Evolutionary conservation across 2,113 vertebrate species (phyloP).

Genomic region (Phocoena phocoena): DNA sequence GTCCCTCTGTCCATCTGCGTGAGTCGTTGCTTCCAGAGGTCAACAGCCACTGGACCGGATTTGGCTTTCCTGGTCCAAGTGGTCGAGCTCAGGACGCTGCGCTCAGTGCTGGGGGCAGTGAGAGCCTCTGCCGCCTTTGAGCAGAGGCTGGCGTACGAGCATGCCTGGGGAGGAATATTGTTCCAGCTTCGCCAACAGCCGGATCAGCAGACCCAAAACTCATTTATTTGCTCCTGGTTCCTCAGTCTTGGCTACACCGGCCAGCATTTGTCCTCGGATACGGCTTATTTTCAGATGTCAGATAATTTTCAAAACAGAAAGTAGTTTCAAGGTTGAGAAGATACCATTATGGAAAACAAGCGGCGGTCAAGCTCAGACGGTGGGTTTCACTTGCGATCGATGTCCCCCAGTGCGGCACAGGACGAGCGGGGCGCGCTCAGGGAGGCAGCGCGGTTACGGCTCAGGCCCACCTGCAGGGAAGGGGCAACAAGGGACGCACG

Average conservation of each 20-base stretch:
- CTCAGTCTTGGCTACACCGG: accelerated
- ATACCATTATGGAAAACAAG: conserved; percentile 3
- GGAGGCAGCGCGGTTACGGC: accelerated
- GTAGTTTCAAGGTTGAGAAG: conserved; percentile 71
- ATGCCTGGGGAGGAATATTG: accelerated
- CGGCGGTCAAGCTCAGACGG: neutral
- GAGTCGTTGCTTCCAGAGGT: neutral
- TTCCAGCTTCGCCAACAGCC: accelerated
- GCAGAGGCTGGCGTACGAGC: accelerated
- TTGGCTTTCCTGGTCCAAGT: neutral
- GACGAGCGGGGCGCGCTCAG: accelerated
- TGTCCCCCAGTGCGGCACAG: neutral
- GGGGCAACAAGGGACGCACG: accelerated
- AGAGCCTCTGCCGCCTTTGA: neutral
- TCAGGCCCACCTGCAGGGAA: accelerated
- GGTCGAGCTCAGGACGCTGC: neutral
- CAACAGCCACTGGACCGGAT: neutral
- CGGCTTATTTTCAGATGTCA: conserved; percentile 47
- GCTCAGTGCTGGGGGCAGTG: neutral
- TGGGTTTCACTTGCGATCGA: neutral
- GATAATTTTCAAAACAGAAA: conserved; percentile 66
- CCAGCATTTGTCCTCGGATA: neutral
- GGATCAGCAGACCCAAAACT: neutral
- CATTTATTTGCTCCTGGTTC: neutral
- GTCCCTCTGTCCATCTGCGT: accelerated